These are phyloP conservation scores for Drosophila lacteicornis DNA, from an alignment of 1,140 invertebrate species.

Conservation along the genomic window DNA sequence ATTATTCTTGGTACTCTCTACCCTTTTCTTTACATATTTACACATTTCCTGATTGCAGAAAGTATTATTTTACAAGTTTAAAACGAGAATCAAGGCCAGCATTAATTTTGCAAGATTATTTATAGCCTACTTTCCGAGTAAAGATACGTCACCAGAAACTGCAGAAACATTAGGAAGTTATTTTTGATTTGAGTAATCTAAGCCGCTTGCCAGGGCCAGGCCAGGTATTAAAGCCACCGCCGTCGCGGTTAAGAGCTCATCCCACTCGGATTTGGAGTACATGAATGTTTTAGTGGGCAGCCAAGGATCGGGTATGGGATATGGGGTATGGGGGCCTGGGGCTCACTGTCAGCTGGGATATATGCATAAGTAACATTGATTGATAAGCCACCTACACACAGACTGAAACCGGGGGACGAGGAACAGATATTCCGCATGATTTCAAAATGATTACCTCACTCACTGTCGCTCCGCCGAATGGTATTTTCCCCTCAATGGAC, in stretches of 20 bases:
- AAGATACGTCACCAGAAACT: not conserved
- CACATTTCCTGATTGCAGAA: not conserved
- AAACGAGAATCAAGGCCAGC: not conserved
- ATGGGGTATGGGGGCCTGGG: no score
- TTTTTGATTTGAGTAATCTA: conserved; percentile 1
- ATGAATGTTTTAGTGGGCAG: conserved; percentile 32
- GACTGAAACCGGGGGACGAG: not conserved
- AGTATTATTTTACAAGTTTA: conserved; percentile 3
- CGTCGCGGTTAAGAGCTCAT: not conserved
- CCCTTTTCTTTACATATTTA: not conserved
- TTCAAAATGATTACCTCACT: conserved; percentile 41
- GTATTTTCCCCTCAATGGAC: conserved; percentile 20
- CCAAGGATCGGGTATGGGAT: not conserved
- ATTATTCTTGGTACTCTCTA: not conserved
- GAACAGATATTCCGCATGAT: conserved; percentile 12
- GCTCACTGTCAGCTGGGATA: conserved; percentile 25
- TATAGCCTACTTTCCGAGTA: conserved; percentile 17
- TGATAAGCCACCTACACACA: conserved; percentile 53
- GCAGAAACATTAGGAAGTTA: not conserved
- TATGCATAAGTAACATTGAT: conserved; percentile 61
- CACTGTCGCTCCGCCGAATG: conserved; percentile 18
- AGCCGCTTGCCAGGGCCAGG: conserved; percentile 6
- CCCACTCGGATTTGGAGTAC: conserved; percentile 2
- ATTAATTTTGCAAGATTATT: not conserved
- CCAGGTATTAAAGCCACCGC: conserved; percentile 3